Evolutionary conservation across 2,797 vertebrate species (phyloP).

Genomic region (Antennarius maculatus): DNA sequence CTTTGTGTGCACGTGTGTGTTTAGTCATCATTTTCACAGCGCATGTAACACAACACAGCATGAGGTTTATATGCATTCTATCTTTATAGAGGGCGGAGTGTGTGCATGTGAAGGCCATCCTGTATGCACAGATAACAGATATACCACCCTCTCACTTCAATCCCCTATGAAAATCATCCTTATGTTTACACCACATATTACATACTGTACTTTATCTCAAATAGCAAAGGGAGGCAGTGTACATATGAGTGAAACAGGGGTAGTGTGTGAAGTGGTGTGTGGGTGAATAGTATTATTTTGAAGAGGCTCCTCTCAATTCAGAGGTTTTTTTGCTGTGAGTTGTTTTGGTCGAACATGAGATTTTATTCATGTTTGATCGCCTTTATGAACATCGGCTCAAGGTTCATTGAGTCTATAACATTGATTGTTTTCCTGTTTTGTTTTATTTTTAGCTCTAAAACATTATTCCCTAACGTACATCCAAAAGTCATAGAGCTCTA

Average conservation of each 20-base stretch:
- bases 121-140: constrained; percentile 12
- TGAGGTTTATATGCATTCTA: constrained; percentile 14
- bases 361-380: neutral
- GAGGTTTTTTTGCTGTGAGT: neutral
- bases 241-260: constrained; percentile 7
- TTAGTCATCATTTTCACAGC: constrained; percentile 18
- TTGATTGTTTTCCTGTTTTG: constrained; percentile 26
- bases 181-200: constrained; percentile 1
- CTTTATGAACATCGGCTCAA: constrained; percentile 10
- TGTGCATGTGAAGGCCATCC: constrained; percentile 16
- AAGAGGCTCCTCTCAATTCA: neutral
- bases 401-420: constrained; percentile 22
- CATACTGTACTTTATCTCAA: constrained; percentile 5
- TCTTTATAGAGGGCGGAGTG: constrained; percentile 17
- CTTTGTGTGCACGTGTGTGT: constrained; percentile 20
- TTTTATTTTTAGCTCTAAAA: constrained; percentile 8
- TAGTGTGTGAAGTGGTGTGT: constrained; percentile 1
- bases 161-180: constrained; percentile 5
- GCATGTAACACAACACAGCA: constrained; percentile 6
- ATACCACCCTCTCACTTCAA: constrained; percentile 14
- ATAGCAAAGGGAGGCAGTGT: neutral
- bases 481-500: constrained; percentile 1
- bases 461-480: constrained; percentile 16
- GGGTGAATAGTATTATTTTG: constrained; percentile 8
- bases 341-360: neutral